These are phyloP conservation scores for Anadara kagoshimensis DNA, from an alignment of 1,140 invertebrate genomes.

Conservation along the genomic window DNA sequence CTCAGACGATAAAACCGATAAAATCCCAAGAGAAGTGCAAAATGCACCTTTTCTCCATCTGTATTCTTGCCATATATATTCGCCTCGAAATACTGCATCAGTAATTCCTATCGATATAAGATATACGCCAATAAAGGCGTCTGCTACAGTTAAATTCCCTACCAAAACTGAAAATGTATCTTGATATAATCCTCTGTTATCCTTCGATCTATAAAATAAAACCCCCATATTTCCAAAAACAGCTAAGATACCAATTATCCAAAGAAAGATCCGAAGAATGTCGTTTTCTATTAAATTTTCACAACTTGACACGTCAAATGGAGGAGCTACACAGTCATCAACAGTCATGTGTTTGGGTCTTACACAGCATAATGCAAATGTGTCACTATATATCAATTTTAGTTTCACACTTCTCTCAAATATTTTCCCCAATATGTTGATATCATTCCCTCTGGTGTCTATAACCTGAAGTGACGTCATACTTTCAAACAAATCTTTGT, in stretches of 20 bases:
- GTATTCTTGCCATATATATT: conserved; percentile 80
- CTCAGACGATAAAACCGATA: conserved; percentile 70
- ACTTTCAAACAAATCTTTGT: too few relatives aligned
- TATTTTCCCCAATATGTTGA: too few relatives aligned
- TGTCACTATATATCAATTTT: too few relatives aligned
- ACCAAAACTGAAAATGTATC: conserved; percentile 78
- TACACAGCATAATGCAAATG: too few relatives aligned
- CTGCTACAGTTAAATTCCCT: conserved; percentile 84
- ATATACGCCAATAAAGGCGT: conserved; percentile 88
- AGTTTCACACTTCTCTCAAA: too few relatives aligned
- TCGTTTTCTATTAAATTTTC: conserved; percentile 80
- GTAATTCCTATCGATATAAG: conserved; percentile 82
- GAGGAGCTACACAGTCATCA: conserved; percentile 78
- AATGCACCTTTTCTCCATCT: conserved; percentile 82
- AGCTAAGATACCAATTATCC: conserved; percentile 83
- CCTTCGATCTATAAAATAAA: conserved; percentile 80
- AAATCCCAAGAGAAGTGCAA: conserved; percentile 60
- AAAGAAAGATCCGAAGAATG: conserved; percentile 80
- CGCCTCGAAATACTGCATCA: conserved; percentile 80
- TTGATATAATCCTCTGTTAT: conserved; percentile 70
- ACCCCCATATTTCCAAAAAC: conserved; percentile 82
- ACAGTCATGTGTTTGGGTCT: too few relatives aligned
- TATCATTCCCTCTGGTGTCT: too few relatives aligned
- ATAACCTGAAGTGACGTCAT: too few relatives aligned
- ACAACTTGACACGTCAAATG: conserved; percentile 83